These are phyloP conservation scores for Ciconia stormi DNA, from an alignment of 2,113 vertebrate genomes.

Conservation along the genomic window DNA sequence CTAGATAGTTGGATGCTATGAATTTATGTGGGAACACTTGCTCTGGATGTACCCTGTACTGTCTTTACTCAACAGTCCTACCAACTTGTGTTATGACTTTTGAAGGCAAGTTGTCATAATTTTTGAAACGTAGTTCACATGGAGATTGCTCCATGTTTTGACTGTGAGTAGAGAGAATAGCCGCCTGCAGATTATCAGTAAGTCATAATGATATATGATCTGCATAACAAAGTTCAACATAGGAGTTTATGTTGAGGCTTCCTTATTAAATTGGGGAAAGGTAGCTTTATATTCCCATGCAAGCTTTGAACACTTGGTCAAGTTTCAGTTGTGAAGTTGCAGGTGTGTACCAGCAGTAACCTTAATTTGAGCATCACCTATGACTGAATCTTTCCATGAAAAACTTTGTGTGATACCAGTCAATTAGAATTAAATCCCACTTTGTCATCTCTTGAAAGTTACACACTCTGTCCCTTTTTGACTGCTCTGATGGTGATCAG, in stretches of 20 bases:
- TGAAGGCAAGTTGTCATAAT: neutral
- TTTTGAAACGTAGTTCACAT: neutral
- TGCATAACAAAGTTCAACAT: neutral
- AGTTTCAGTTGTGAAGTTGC: neutral
- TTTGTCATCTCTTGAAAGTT: neutral
- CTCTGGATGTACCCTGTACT: neutral
- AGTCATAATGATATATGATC: neutral
- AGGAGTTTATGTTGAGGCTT: neutral
- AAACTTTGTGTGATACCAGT: neutral
- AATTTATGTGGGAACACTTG: neutral
- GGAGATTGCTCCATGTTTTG: neutral
- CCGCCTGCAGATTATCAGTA: neutral
- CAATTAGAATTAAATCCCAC: neutral
- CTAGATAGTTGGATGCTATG: neutral
- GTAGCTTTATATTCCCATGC: neutral
- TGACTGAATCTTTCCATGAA: neutral
- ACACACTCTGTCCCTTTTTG: neutral
- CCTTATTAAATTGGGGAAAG: neutral
- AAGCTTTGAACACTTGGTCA: neutral
- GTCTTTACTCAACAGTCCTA: neutral
- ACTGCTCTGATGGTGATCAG: neutral
- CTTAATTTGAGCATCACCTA: neutral
- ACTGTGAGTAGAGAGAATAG: neutral
- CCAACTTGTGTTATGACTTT: accelerated
- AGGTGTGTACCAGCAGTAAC: neutral